A percentile compares a stretch with the other conserved stretches of the same genome.
Evolutionary conservation across 92 coral and sea anemone genomes (phyloP).

Genomic region (Phenganax marumi): DNA sequence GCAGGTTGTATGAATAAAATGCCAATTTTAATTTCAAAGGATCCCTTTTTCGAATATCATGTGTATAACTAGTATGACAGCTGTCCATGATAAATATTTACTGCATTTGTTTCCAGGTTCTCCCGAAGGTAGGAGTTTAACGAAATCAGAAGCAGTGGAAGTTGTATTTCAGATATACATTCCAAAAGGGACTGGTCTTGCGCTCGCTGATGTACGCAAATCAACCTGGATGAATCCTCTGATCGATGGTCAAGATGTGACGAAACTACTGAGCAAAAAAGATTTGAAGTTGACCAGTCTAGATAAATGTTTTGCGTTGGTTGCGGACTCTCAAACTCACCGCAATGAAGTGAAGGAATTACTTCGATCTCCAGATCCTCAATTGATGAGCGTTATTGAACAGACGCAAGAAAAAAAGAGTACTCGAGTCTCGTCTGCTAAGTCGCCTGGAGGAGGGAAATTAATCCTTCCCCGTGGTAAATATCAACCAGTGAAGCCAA

Average conservation of each 20-base stretch:
- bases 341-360: conserved; percentile 83
- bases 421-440: conserved; percentile 26
- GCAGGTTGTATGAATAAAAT: no score
- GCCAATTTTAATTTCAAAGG: no score
- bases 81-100: no score
- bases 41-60: no score
- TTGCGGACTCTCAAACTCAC: conserved; percentile 82
- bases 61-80: no score
- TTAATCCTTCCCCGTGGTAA: conserved; percentile 38
- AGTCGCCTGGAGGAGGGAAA: conserved; percentile 35
- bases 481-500: conserved; percentile 37
- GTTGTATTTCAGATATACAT: conserved; percentile 94
- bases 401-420: conserved; percentile 7
- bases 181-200: conserved; percentile 90
- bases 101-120: conserved; percentile 55
- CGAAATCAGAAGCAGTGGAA: conserved; percentile 97
- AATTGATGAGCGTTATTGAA: conserved; percentile 26
- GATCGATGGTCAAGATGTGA: conserved; percentile 80
- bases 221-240: conserved; percentile 98
- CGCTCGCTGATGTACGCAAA: conserved; percentile 85
- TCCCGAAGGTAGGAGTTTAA: conserved; percentile 78
- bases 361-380: conserved; percentile 61
- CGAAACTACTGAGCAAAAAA: conserved; percentile 86
- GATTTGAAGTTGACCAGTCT: conserved; percentile 87
- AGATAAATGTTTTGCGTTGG: conserved; percentile 73